A percentile compares a stretch with the other conserved stretches of the same genome.
phyloP scores from a whole-genome alignment of 1,140 invertebrate species.

The Diabrotica virgifera region DNA sequence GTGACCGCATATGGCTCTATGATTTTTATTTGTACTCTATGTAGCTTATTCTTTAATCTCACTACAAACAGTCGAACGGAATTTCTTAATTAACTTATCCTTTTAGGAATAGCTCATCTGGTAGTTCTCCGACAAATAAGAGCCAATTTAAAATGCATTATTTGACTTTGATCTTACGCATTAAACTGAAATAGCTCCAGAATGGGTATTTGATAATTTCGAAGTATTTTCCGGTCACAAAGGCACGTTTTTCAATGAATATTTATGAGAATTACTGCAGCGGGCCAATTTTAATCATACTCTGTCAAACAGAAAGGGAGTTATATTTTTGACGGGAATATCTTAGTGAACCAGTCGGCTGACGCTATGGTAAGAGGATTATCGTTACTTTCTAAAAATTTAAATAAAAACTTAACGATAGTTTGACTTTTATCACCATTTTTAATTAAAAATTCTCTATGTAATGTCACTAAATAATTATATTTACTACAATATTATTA shows the following conservation, averaged over 20 bases:
- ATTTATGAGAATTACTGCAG: conserved; percentile 14
- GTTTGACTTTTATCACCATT: not conserved
- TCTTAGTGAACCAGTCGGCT: conserved; percentile 1
- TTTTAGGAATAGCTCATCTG: not conserved
- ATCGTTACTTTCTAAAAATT: not conserved
- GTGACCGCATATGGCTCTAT: too few relatives aligned
- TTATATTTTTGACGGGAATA: conserved; percentile 3
- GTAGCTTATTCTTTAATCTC: too few relatives aligned
- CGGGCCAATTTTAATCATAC: conserved; percentile 2
- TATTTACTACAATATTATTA: too few relatives aligned
- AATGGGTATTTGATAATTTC: conserved; percentile 5
- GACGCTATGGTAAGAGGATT: not conserved
- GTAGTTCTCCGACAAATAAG: conserved; percentile 7
- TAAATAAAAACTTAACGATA: not conserved
- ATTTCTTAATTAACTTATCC: conserved; percentile 3
- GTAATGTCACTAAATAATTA: too few relatives aligned
- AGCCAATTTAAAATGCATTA: conserved; percentile 17
- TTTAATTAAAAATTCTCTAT: too few relatives aligned
- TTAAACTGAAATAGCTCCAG: conserved; percentile 10
- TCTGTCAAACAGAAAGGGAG: not conserved
- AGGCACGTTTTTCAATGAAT: conserved; percentile 17
- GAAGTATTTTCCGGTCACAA: conserved; percentile 13
- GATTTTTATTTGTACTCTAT: too few relatives aligned
- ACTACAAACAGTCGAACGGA: not conserved
- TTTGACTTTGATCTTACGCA: conserved; percentile 15